Evolutionary conservation across 2,888 invertebrate species (phyloP), one percentile per base, ranked within the genome.

Genomic region (Tupiocoris notatus): DNA sequence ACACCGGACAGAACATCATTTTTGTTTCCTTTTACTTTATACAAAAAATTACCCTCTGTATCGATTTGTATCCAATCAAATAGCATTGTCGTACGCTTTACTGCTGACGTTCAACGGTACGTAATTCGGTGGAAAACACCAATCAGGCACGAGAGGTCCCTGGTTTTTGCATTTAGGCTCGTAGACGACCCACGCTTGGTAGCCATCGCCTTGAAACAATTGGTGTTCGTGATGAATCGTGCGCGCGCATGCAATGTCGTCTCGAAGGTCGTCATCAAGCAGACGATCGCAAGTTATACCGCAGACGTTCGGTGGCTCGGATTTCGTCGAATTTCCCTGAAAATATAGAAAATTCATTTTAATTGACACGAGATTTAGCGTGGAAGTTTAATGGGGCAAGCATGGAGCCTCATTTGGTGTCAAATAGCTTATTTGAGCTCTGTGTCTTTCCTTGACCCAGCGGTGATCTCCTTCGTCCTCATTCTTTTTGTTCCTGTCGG

Each of bases 121-220:
- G 23, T 17, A 23, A 24, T 24, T 59, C 20, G 21, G 12, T 7
- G 58, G 58, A 18, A 70, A 70, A 70, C 70, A 70, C 70, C 70
- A 59, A 17, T 70, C 61, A 3, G 61, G 70, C 1, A 70, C 23
- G 2, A 70, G 70, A 21, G 70, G 66, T 1, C 70, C 57, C 7
- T 56, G 21, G 6, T 20, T 56, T 22, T 1, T 0, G 56, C 91
- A 91, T 81, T 88, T 85, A 0, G 85, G 85, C 0, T 87, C 86
- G 82, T 91, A 92, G 0, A 91, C 91, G 0, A 88, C 88, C 92
- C 92, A 92, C 0, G 92, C 91, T 25, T 87, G 86, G 82, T 90
- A 92, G 0, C 92, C 92, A 82, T 92, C 86, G 0, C 92, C 91
- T 7, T 89, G 88, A 0, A 91, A 83, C 1, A 88, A 83, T 17